Evolutionary conservation across 2,113 vertebrate species (phyloP).

Genomic region (Amblyopsis rosae): DNA sequence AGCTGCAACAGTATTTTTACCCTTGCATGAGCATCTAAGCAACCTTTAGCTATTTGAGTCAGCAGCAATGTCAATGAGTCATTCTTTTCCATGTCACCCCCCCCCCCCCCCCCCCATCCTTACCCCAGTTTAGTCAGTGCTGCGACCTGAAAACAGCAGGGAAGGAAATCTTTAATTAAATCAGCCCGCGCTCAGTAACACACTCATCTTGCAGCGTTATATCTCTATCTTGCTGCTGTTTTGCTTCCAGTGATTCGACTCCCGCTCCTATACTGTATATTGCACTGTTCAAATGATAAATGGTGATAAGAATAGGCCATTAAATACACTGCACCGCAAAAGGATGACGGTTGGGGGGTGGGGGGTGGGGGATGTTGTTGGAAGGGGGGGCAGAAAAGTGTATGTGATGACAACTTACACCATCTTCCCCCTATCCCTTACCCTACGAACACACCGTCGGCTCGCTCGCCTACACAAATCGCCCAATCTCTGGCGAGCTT

Average conservation of each 20-base stretch:
- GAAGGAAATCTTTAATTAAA: constrained; percentile 56
- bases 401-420: constrained; percentile 43
- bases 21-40: constrained; percentile 27
- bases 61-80: constrained; percentile 45
- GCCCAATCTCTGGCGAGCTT: no score
- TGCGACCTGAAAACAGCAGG: constrained; percentile 36
- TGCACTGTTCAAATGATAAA: constrained; percentile 73
- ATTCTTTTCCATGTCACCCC: constrained; percentile 47
- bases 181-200: constrained; percentile 49
- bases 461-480: no score
- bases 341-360: constrained; percentile 54
- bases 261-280: constrained; percentile 54
- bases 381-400: constrained; percentile 57
- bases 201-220: constrained; percentile 42
- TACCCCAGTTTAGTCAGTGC: constrained; percentile 24
- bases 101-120: constrained; percentile 1
- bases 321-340: constrained; percentile 69
- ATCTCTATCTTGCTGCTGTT: constrained; percentile 62
- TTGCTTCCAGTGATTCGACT: constrained; percentile 56
- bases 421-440: neutral
- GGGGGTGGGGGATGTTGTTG: no score
- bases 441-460: neutral
- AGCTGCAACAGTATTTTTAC: neutral
- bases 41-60: constrained; percentile 46
- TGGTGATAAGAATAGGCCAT: constrained; percentile 68